These are phyloP conservation scores for Micropoecilia bifurca DNA, from an alignment of 2,797 vertebrate genomes.

Conservation along the genomic window DNA sequence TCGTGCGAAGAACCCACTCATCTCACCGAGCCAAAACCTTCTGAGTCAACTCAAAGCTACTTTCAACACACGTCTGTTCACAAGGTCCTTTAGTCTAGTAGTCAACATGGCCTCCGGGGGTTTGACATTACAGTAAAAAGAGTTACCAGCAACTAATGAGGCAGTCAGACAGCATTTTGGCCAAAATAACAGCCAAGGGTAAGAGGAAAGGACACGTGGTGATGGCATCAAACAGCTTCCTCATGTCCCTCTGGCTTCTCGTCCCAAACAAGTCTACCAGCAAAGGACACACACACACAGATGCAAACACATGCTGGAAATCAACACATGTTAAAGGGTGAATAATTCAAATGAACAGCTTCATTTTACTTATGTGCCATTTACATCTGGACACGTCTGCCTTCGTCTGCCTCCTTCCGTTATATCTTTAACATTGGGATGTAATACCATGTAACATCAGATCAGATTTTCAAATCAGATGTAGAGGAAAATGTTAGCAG, in stretches of 20 bases:
- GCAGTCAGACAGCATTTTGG: constrained; percentile 43
- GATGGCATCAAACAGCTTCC: constrained; percentile 64
- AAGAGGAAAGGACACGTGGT: constrained; percentile 56
- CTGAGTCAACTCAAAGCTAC: constrained; percentile 12
- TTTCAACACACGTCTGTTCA: constrained; percentile 28
- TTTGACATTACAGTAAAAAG: constrained; percentile 59
- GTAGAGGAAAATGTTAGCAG: constrained; percentile 23
- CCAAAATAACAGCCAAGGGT: constrained; percentile 60
- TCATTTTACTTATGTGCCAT: background rate
- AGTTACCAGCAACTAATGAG: constrained; percentile 66
- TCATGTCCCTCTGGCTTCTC: constrained; percentile 50
- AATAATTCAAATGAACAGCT: constrained; percentile 1
- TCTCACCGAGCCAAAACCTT: background rate
- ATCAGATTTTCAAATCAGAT: constrained; percentile 20
- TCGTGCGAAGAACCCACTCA: background rate
- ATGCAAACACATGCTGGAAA: constrained; percentile 7
- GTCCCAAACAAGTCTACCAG: constrained; percentile 27
- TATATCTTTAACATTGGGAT: constrained; percentile 32
- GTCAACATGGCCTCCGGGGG: constrained; percentile 53
- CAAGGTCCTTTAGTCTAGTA: constrained; percentile 38
- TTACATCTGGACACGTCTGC: background rate
- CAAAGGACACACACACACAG: constrained; percentile 12
- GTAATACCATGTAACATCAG: constrained; percentile 43
- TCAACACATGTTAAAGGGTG: background rate
- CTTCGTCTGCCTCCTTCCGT: background rate